Percentiles rank a stretch among this genome's conserved stretches.
Evolutionary conservation across 2,113 vertebrate genomes (phyloP).

Genomic region (Sebastes schlegelii): DNA sequence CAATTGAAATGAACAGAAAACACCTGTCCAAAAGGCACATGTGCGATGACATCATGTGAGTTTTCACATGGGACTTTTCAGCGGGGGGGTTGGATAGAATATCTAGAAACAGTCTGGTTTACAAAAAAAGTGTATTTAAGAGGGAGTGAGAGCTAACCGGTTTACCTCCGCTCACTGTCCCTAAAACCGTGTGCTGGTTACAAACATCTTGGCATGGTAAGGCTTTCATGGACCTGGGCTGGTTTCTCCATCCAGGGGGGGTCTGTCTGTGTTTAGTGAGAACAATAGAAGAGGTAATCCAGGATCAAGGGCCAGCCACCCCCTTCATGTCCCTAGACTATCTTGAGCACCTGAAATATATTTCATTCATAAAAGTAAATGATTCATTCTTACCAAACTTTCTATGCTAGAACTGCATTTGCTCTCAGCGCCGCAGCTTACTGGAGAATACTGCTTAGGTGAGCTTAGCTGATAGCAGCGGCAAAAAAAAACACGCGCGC

Average conservation of each 20-base stretch:
- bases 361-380: slow-evolving; percentile 25
- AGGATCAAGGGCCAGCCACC: slow-evolving; percentile 40
- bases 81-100: neutral
- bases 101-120: slow-evolving; percentile 5
- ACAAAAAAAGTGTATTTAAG: slow-evolving; percentile 6
- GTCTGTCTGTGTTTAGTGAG: neutral
- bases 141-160: neutral
- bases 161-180: slow-evolving; percentile 4
- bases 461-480: slow-evolving; percentile 15
- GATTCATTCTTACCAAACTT: slow-evolving; percentile 7
- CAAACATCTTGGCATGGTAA: slow-evolving; percentile 32
- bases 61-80: neutral
- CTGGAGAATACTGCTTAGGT: slow-evolving; percentile 35
- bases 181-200: slow-evolving; percentile 11
- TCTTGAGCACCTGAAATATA: slow-evolving; percentile 49
- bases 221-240: neutral
- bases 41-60: neutral
- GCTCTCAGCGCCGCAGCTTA: slow-evolving; percentile 20
- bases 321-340: slow-evolving; percentile 45
- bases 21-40: slow-evolving; percentile 39
- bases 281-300: neutral
- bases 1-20: neutral
- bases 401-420: slow-evolving; percentile 8
- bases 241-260: neutral
- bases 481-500: neutral